Evolutionary conservation across 2,113 vertebrate species (phyloP), one percentile per base, ranked within the genome.

Genomic region (Halcyon malimbica): DNA sequence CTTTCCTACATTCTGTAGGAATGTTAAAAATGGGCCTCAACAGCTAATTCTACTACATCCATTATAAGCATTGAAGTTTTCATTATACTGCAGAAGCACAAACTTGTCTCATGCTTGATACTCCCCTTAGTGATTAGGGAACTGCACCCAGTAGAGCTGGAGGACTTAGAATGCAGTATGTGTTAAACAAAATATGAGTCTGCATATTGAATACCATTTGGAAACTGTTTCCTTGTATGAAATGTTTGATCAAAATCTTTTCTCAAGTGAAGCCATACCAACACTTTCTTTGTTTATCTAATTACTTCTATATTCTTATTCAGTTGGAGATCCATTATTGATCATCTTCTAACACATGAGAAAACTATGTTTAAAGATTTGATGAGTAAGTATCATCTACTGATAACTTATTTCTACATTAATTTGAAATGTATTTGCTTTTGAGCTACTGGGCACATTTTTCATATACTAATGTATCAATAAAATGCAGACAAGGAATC

Each of bases 341-440:
- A 99, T 93, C 99, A 99, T 94, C 98, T 99, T 70, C 98, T 99
- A 95, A 99, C 99, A 73, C 99, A 99, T 5, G 99, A 99, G 97
- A 99, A 99, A 98, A 99, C 99, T 16, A 99, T 99, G 99, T 99
- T 99, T 96, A 99, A 99, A 98, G 99, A 99, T 96, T 95, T 99
- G 83, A 99, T 99, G 99, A 99, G 99, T 99, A 96, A 99, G 99
- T 99, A 94, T 77, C 83, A 48, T 41, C 75, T 85, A n/a, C 76
- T 59, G 50, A 6, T 83, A 33, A 57, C 18, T 79, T 57, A 31
- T 68, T 64, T 28, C n/a, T 81, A 35, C 11, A 23, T 35, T 76
- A 60, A 3, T 44, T 76, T 90, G 26, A 82, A 75, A 82, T 56
- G 9, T 76, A 0, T 74, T 74, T 86, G 11, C 29, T 21, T 76